Evolutionary conservation across 2,888 invertebrate species (phyloP).

Genomic region (Hedychridium roseum): DNA sequence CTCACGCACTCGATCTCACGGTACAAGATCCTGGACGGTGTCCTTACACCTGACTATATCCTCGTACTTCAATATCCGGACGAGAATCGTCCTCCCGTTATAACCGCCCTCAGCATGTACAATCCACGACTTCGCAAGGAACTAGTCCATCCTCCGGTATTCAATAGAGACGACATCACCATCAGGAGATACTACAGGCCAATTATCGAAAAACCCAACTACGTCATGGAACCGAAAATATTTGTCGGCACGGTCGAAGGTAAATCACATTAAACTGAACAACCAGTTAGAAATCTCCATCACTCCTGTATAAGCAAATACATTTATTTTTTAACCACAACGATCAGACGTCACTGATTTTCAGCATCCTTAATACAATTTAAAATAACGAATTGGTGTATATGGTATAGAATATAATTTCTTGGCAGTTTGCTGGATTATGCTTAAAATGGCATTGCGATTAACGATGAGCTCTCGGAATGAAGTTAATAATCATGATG

Average conservation of each 20-base stretch:
- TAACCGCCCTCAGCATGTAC: constrained; percentile 65
- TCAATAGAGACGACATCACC: constrained; percentile 26
- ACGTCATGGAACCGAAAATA: constrained; percentile 34
- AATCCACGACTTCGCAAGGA: constrained; percentile 46
- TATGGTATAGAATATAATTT: too few relatives aligned
- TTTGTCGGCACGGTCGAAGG: constrained; percentile 56
- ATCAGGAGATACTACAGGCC: constrained; percentile 40
- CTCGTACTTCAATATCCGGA: constrained; percentile 65
- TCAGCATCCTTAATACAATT: too few relatives aligned
- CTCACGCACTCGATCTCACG: constrained; percentile 70
- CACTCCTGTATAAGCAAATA: too few relatives aligned
- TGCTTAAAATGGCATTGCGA: neutral
- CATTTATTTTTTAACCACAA: too few relatives aligned
- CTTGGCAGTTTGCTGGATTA: too few relatives aligned
- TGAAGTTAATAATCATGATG: neutral
- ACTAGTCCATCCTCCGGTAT: constrained; percentile 23
- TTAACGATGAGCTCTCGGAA: neutral
- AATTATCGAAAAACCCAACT: constrained; percentile 36
- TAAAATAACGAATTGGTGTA: too few relatives aligned
- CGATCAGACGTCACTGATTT: too few relatives aligned
- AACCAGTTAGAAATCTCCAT: too few relatives aligned
- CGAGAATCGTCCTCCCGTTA: constrained; percentile 59
- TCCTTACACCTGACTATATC: constrained; percentile 72
- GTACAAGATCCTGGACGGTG: constrained; percentile 69
- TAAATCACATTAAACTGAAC: constrained; percentile 45